These are phyloP conservation scores for Siderastrea siderea DNA, from an alignment of 92 coral and sea anemone species.

Conservation along the genomic window DNA sequence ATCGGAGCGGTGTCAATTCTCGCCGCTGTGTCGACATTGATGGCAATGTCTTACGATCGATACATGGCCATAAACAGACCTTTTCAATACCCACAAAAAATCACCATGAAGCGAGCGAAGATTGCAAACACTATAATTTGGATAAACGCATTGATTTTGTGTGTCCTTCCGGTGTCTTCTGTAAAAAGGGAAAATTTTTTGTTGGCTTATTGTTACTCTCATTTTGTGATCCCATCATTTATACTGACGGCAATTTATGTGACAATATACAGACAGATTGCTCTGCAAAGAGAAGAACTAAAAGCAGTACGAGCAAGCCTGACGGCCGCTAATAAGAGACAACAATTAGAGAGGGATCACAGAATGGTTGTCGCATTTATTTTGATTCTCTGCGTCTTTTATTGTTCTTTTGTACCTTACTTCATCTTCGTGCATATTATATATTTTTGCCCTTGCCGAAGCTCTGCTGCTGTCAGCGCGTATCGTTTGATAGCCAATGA, in stretches of 20 bases:
- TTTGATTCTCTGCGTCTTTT: conserved; percentile 28
- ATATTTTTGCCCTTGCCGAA: conserved; percentile 34
- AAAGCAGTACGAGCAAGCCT: conserved; percentile 38
- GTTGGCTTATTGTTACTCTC: conserved; percentile 41
- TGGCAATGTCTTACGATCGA: conserved; percentile 52
- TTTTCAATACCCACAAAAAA: conserved; percentile 30
- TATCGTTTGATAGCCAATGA: conserved; percentile 11
- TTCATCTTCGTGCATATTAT: conserved; percentile 38
- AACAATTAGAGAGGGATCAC: conserved; percentile 26
- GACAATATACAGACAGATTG: conserved; percentile 17
- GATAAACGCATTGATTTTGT: conserved; percentile 40
- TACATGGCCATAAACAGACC: conserved; percentile 31
- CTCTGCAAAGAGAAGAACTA: conserved; percentile 23
- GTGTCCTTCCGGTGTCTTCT: conserved; percentile 22
- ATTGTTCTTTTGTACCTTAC: conserved; percentile 33
- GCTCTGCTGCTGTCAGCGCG: background rate
- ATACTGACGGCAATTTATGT: conserved; percentile 32
- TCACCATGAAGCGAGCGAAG: background rate
- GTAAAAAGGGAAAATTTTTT: conserved; percentile 33
- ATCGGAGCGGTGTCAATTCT: conserved; percentile 47
- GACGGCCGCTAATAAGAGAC: conserved; percentile 12
- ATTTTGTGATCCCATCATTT: conserved; percentile 40
- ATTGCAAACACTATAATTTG: conserved; percentile 23
- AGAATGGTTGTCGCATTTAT: conserved; percentile 26
- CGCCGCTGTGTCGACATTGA: conserved; percentile 34